Percentiles rank a stretch among this genome's conserved stretches.
phyloP scores from a whole-genome alignment of 1,140 invertebrate species.

The Anastrepha obliqua region DNA sequence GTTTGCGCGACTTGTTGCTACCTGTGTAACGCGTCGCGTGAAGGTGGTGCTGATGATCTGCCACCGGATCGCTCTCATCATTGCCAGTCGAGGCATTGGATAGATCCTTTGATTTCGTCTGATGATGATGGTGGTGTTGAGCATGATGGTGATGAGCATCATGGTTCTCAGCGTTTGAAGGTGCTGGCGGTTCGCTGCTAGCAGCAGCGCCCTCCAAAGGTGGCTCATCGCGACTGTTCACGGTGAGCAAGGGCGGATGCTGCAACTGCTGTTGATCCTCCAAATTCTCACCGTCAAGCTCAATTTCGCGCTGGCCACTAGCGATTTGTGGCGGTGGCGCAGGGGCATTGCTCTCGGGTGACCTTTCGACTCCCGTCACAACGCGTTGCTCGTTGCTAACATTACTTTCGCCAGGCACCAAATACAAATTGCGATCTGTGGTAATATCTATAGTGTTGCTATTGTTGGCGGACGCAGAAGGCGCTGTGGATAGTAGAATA shows the following conservation, averaged over 20 bases:
- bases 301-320: constrained; percentile 76
- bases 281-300: constrained; percentile 78
- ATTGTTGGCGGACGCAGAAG: constrained; percentile 1
- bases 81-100: constrained; percentile 59
- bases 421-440: constrained; percentile 63
- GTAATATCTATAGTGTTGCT: constrained; percentile 54
- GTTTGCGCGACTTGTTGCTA: constrained; percentile 60
- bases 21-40: constrained; percentile 19
- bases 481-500: neutral
- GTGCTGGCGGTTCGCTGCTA: neutral
- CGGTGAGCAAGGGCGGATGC: neutral
- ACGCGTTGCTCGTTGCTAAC: constrained; percentile 65
- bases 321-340: constrained; percentile 58
- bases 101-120: constrained; percentile 55
- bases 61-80: constrained; percentile 56
- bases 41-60: constrained; percentile 52
- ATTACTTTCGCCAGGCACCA: constrained; percentile 62
- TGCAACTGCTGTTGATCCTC: constrained; percentile 73
- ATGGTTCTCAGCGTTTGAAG: neutral
- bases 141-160: constrained; percentile 43
- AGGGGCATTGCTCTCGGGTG: constrained; percentile 51
- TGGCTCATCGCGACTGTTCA: constrained; percentile 53
- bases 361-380: constrained; percentile 75
- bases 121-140: constrained; percentile 21
- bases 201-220: constrained; percentile 59